A percentile compares a stretch with the other conserved stretches of the same genome.
Evolutionary conservation across 2,888 invertebrate species (phyloP).

Genomic region (Rhamnusium bicolor): DNA sequence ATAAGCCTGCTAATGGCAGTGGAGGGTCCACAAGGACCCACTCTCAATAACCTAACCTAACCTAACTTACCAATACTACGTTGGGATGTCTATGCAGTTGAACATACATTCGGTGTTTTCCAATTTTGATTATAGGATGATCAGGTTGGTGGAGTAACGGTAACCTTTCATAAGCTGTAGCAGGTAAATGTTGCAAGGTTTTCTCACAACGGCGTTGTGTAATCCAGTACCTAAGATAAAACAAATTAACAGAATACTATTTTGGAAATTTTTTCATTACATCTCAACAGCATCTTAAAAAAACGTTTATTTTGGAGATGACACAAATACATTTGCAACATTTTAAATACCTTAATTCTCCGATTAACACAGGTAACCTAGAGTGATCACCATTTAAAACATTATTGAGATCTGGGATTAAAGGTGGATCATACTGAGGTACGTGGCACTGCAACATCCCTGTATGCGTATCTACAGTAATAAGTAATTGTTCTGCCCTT

Average conservation of each 20-base stretch:
- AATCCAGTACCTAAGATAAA: constrained; percentile 83
- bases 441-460: constrained; percentile 94
- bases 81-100: constrained; percentile 89
- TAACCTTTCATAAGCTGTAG: constrained; percentile 87
- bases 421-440: constrained; percentile 89
- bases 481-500: constrained; percentile 91
- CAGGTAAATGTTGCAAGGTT: constrained; percentile 94
- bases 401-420: constrained; percentile 86
- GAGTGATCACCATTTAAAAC: constrained; percentile 84
- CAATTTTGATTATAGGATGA: constrained; percentile 83
- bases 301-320: too few relatives aligned
- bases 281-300: too few relatives aligned
- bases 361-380: constrained; percentile 78
- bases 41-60: too few relatives aligned
- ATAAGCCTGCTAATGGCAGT: too few relatives aligned
- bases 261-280: too few relatives aligned
- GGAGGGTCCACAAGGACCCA: too few relatives aligned
- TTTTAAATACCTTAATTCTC: constrained; percentile 74
- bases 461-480: constrained; percentile 95
- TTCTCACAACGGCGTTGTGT: constrained; percentile 94
- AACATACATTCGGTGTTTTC: constrained; percentile 86
- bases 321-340: background rate
- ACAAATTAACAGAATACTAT: too few relatives aligned
- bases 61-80: constrained; percentile 82
- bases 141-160: constrained; percentile 87